Base-by-base conservation (phyloP, 2,797 vertebrate genomes). In the Cuniculus paca region DNA sequence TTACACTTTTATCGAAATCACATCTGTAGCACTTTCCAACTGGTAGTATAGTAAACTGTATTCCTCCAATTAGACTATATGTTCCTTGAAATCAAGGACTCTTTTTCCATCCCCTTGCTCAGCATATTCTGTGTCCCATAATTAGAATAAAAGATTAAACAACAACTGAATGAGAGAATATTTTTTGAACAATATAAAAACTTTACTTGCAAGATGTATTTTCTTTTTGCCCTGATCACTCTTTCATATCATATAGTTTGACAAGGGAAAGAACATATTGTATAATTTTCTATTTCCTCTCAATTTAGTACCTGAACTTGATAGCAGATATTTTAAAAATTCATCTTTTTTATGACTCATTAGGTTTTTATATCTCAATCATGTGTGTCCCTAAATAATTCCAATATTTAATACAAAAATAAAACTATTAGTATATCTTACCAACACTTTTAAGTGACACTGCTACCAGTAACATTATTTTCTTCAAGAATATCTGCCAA, bases 401-500 rank as follows among this genome's bases (percentile, higher is more conserved):
- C 16, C 16, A 92, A 85, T 45, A 52, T 86, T 82, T 91, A 88
- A 61, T 39, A 54, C 54, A 96, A 92, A 96, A 93, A 87, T 82
- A 78, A 82, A 80, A 6, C 6, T 63, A 75, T 86, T 85, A 91
- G n/a, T 68, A 8, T 61, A 58, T 45, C 24, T 94, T 88, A 48
- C 90, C n/a, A 95, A 54, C 12, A 77, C 8, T 54, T 93, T 82
- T 77, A 90, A 92, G 12, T 48, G 72, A 65, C 5, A 9, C 56
- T 70, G 10, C 13, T 91, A 75, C 68, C 36, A 88, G 79, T 92
- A 89, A 65, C 16, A 45, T 22, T 36, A 63, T 86, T 81, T 91
- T 65, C 50, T 65, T 48, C 10, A 70, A 79, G 1, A 75, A 87
- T 74, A 39, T 45, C n/a, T 91, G 60, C 45, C 14, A 7, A 83